Percentiles rank a stretch among this genome's conserved stretches.
Conservation (phyloP, 1,140 invertebrate species). For the Eumeta japonica region DNA sequence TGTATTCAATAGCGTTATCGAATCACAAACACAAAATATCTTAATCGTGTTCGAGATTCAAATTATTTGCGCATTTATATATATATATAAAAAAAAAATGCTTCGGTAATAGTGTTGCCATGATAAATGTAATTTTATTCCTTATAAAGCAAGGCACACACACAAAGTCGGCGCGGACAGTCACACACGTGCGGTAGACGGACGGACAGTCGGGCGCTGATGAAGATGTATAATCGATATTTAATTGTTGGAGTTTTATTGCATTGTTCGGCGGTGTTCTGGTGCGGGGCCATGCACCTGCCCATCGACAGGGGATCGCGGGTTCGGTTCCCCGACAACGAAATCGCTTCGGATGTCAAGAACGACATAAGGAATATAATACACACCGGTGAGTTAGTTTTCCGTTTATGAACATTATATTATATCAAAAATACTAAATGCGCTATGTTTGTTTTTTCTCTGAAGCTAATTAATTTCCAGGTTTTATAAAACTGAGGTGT, state of each 20-base stretch:
- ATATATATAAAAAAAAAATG: constrained; percentile 23
- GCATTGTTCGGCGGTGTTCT: constrained; percentile 36
- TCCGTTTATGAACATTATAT: too few species aligned
- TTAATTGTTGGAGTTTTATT: constrained; percentile 42
- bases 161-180: not conserved
- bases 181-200: not conserved
- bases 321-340: constrained; percentile 11
- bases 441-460: too few species aligned
- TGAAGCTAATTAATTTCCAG: too few species aligned
- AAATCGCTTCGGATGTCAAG: constrained; percentile 29
- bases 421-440: too few species aligned
- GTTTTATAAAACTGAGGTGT: too few species aligned
- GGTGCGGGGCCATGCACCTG: constrained; percentile 34
- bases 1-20: constrained; percentile 30
- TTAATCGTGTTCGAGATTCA: constrained; percentile 18
- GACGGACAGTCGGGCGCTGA: constrained; percentile 27
- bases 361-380: constrained; percentile 40
- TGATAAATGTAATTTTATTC: too few species aligned
- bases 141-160: too few species aligned
- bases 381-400: constrained; percentile 36
- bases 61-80: not conserved
- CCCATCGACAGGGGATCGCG: constrained; percentile 15
- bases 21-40: constrained; percentile 43
- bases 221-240: constrained; percentile 44
- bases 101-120: constrained; percentile 9